Base-by-base conservation (phyloP, 2,797 vertebrate genomes). In the Semotilus atromaculatus region DNA sequence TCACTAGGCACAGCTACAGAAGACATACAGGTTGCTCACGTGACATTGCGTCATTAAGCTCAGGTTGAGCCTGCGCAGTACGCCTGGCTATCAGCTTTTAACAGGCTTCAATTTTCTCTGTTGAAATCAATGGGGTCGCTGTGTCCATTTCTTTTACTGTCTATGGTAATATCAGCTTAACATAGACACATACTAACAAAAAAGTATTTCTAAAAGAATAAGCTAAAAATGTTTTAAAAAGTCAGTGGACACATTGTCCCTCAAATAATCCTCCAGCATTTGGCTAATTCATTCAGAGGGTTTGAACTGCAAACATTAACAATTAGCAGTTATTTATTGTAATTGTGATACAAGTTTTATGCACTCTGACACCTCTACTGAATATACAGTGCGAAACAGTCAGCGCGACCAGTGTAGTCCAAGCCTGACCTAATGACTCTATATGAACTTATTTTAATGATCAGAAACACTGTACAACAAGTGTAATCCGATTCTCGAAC, bases 141-240 rank as follows among this genome's bases (percentile, higher is more conserved):
- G n/a, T n/a, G n/a, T n/a, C n/a, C n/a, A n/a, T n/a, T n/a, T n/a
- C n/a, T n/a, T n/a, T n/a, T n/a, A n/a, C n/a, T n/a, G n/a, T n/a
- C n/a, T 36, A 74, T 51, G 64, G 21, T 74, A 51, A 38, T 53
- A 74, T 74, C 64, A 73, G 71, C 72, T 38, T 14, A 51, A 16
- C n/a, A 26, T 16, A 53, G 23, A 21, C 34, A 9, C 62, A 68
- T 16, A 29, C 1, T 51, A 29, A n/a, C 43, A 51, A 2, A 64
- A 66, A 5, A 43, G 36, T 40, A 0, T 55, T 75, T 51, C n/a
- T 75, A n/a, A 55, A 55, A 14, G 10, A 29, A 23, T 74, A 53
- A 26, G 34, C 34, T 58, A 13, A 36, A 45, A 21, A 51, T 13
- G 4, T n/a, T n/a, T n/a, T n/a, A 31, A 51, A 21, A 51, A 74